Conservation (phyloP, 2,888 invertebrate species). For the Oligia strigilis region DNA sequence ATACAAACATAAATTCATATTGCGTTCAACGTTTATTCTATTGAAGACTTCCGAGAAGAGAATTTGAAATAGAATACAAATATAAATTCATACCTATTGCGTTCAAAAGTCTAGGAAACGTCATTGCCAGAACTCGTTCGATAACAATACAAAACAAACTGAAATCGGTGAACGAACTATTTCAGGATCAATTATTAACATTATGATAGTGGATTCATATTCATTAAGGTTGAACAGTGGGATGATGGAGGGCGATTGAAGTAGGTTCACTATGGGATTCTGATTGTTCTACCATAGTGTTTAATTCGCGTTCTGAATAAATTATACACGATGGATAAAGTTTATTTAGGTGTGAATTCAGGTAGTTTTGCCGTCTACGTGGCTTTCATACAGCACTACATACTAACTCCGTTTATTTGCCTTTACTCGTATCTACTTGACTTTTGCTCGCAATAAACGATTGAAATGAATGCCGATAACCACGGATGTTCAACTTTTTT, state of each 20-base stretch:
- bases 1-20: not conserved
- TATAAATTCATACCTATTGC: not conserved
- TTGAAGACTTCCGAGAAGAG: not conserved
- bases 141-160: not conserved
- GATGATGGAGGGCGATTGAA: conserved; percentile 27
- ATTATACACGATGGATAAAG: not conserved
- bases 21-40: not conserved
- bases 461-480: not conserved
- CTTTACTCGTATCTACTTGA: not conserved
- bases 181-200: conserved; percentile 3
- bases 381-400: not conserved
- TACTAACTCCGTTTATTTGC: not conserved
- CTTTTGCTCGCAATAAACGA: not conserved
- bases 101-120: not conserved
- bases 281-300: conserved; percentile 3
- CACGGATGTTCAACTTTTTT: not conserved
- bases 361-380: not conserved
- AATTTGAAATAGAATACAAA: not conserved
- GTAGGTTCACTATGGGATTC: not conserved
- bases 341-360: not conserved
- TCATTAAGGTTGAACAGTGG: conserved; percentile 16
- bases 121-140: not conserved
- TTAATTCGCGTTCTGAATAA: conserved; percentile 30
- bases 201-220: conserved; percentile 21
- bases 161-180: conserved; percentile 4